Conservation (phyloP, 2,113 vertebrate species). For the Dipodomys ordii region DNA sequence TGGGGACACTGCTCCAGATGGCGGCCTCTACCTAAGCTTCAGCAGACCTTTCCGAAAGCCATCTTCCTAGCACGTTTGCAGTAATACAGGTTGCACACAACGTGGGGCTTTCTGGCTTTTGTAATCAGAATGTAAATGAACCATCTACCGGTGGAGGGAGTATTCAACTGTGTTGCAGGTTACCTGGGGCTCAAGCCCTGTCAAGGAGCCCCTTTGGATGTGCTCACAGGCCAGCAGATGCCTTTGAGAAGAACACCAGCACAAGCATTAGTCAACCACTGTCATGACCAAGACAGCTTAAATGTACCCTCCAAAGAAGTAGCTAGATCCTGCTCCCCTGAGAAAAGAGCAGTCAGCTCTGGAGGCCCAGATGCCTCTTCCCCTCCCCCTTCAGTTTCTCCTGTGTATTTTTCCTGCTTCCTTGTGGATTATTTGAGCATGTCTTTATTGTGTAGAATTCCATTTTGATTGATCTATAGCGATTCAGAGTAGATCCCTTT, state of each 20-base stretch:
- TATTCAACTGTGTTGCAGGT: neutral
- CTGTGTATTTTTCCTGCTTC: conserved; percentile 9
- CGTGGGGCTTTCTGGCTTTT: neutral
- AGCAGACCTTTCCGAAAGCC: neutral
- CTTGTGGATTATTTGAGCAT: neutral
- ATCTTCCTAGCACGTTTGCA: neutral
- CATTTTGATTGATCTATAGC: conserved; percentile 25
- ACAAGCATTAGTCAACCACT: neutral
- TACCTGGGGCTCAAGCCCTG: neutral
- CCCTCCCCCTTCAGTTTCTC: neutral
- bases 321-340: neutral
- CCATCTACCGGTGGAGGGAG: neutral
- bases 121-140: neutral
- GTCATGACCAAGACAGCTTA: neutral
- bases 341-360: neutral
- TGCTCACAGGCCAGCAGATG: neutral
- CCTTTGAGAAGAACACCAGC: neutral
- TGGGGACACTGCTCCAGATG: neutral
- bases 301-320: neutral
- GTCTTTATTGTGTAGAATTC: conserved; percentile 5
- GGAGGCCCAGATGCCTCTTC: neutral
- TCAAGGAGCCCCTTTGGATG: neutral
- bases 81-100: neutral
- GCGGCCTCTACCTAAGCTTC: neutral
- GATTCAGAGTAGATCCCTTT: conserved; percentile 32